These are phyloP conservation scores for Eristalis pertinax DNA, from an alignment of 2,888 invertebrate species.

Conservation along the genomic window DNA sequence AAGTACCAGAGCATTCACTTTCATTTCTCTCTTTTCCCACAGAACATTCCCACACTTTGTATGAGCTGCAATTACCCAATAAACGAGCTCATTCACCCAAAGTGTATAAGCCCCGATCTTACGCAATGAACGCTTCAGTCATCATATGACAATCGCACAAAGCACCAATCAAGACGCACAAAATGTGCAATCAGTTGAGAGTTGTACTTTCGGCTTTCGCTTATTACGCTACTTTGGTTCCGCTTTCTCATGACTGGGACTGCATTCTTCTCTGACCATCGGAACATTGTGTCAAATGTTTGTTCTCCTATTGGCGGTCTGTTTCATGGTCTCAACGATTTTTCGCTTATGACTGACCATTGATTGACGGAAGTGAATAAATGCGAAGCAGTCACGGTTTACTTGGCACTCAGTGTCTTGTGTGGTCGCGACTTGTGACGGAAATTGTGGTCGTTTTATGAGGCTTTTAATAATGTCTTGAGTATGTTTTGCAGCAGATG, in stretches of 20 bases:
- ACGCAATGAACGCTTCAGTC: not conserved
- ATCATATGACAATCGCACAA: not conserved
- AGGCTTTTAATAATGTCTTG: not conserved
- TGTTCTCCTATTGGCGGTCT: not conserved
- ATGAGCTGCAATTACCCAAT: not conserved
- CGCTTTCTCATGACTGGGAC: conserved; percentile 1
- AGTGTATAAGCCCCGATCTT: not conserved
- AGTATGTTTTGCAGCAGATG: not conserved
- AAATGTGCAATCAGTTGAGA: not conserved
- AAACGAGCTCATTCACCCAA: not conserved
- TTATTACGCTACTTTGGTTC: not conserved
- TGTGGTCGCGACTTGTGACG: not conserved
- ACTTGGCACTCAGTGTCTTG: not conserved
- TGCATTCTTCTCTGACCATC: not conserved
- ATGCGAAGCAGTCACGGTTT: not conserved
- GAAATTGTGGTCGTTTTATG: not conserved
- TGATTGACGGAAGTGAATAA: not conserved
- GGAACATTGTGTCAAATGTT: not conserved
- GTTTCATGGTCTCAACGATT: not conserved
- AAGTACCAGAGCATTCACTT: too few relatives aligned
- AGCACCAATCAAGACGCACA: not conserved
- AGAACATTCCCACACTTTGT: not conserved
- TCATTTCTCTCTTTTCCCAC: not conserved
- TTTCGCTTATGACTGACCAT: not conserved
- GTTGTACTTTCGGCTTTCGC: not conserved